Evolutionary conservation across 2,888 invertebrate genomes (phyloP).

Genomic region (Mactromeris polynyma): DNA sequence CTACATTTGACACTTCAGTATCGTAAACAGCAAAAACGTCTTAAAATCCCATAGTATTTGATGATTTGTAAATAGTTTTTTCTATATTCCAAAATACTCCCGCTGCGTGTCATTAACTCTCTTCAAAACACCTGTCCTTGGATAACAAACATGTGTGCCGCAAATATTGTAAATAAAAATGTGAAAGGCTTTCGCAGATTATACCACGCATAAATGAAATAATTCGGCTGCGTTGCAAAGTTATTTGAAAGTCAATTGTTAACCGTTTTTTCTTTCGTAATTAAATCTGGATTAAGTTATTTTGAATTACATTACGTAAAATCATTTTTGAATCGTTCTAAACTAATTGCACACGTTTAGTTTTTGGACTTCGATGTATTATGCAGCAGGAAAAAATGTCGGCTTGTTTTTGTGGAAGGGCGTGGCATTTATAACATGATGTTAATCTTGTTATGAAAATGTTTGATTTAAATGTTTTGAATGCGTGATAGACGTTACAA

Average conservation of each 20-base stretch:
- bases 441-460: no score
- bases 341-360: not conserved
- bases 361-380: no score
- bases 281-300: slow-evolving; percentile 31
- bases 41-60: not conserved
- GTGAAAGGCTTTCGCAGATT: not conserved
- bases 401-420: no score
- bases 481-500: no score
- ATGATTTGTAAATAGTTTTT: not conserved
- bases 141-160: not conserved
- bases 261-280: slow-evolving; percentile 20
- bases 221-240: slow-evolving; percentile 4
- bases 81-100: not conserved
- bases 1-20: not conserved
- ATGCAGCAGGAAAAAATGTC: no score
- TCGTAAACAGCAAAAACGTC: not conserved
- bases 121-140: not conserved
- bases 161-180: not conserved
- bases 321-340: not conserved
- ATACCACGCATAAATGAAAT: not conserved
- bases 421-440: no score
- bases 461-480: no score
- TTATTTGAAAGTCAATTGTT: slow-evolving; percentile 25
- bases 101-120: not conserved
- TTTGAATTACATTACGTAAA: slow-evolving; percentile 8